A percentile compares a stretch with the other conserved stretches of the same genome.
phyloP scores from a whole-genome alignment of 2,888 invertebrate species.

The Allacma fusca region DNA sequence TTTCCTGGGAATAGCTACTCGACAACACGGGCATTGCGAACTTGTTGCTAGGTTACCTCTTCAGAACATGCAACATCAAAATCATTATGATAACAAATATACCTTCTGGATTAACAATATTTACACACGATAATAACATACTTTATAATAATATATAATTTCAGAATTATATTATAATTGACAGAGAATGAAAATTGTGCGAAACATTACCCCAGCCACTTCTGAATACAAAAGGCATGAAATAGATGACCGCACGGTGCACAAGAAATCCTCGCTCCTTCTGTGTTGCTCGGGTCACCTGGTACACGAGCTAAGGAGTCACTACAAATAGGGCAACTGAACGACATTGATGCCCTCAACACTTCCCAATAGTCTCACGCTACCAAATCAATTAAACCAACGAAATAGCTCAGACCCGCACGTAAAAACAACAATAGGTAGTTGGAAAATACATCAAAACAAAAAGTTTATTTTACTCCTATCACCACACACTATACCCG shows the following conservation, averaged over 20 bases:
- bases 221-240: conserved; percentile 34
- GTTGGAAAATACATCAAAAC: too few species aligned
- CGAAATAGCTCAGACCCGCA: too few species aligned
- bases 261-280: conserved; percentile 18
- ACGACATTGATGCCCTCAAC: conserved; percentile 20
- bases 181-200: too few species aligned
- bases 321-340: conserved; percentile 38
- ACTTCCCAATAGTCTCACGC: too few species aligned
- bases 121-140: too few species aligned
- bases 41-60: conserved; percentile 36
- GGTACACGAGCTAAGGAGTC: conserved; percentile 26
- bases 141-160: too few species aligned
- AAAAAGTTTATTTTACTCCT: too few species aligned
- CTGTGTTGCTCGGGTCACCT: not conserved
- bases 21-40: conserved; percentile 40
- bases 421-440: too few species aligned
- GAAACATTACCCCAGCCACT: conserved; percentile 37
- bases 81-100: not conserved
- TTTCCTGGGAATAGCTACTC: conserved; percentile 31
- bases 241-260: conserved; percentile 41
- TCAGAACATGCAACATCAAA: not conserved
- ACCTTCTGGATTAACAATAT: not conserved
- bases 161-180: too few species aligned
- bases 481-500: too few species aligned
- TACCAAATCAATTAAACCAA: too few species aligned